phyloP scores from a whole-genome alignment of 2,888 invertebrate genomes.

The Leptopilina syphax region DNA sequence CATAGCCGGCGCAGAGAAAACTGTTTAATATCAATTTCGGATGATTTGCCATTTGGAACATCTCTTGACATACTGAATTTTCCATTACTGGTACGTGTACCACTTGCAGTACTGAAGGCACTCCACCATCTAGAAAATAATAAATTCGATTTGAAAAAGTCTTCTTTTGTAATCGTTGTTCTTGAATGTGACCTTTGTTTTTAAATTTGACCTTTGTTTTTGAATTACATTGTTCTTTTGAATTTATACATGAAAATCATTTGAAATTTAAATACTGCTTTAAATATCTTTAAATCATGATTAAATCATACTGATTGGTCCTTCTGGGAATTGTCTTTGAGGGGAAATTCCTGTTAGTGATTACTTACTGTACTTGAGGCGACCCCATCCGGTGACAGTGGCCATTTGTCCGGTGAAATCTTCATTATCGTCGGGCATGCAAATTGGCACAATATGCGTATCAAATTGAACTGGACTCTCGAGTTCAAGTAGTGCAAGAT shows the following conservation, averaged over 20 bases:
- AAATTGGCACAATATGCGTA: conserved; percentile 94
- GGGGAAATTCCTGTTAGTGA: too few relatives aligned
- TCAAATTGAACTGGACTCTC: conserved; percentile 90
- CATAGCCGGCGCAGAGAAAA: conserved; percentile 95
- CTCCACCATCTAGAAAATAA: conserved; percentile 82
- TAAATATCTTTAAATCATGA: too few relatives aligned
- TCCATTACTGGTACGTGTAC: conserved; percentile 95
- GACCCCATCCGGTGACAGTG: conserved; percentile 95
- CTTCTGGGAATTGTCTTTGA: too few relatives aligned
- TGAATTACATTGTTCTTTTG: not conserved
- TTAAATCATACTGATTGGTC: too few relatives aligned
- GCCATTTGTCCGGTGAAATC: conserved; percentile 93
- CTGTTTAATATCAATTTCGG: conserved; percentile 91
- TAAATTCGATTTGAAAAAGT: too few relatives aligned
- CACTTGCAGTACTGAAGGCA: conserved; percentile 93
- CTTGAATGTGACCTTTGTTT: too few relatives aligned
- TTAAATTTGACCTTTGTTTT: too few relatives aligned
- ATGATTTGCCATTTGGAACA: conserved; percentile 95
- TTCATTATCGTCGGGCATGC: conserved; percentile 88
- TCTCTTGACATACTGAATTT: conserved; percentile 93
- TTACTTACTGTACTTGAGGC: conserved; percentile 87
- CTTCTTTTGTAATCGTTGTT: not conserved
- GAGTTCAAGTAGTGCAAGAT: conserved; percentile 90
- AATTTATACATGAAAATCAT: too few relatives aligned
- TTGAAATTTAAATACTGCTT: too few relatives aligned